Base-by-base conservation (phyloP, 1,140 invertebrate genomes). In the Pseudomyrmex pallidus region DNA sequence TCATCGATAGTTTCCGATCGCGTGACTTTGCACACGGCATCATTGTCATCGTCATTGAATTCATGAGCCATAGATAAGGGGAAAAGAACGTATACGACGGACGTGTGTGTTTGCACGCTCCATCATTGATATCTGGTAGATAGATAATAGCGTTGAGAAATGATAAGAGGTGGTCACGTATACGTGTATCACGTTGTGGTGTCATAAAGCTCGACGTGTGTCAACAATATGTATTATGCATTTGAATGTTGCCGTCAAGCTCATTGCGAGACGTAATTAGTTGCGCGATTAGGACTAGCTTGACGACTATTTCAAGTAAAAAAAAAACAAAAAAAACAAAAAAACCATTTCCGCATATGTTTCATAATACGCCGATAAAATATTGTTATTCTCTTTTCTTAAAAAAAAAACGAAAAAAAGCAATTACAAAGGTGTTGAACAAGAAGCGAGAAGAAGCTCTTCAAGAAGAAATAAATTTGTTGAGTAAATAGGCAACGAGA, bases 1-100 rank as follows among this genome's bases (percentile, higher is more conserved):
- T 7, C 20, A 46, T 54, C 72, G 22, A 82, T 50, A 73, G 50
- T 61, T 17, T 20, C 52, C 46, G 48, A 70, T 74, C 48, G 59
- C 15, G n/a, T 62, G 54, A 35, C n/a, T 85, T 86, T 86, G 83
- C 85, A 85, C 83, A 85, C 85, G 85, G 74, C 83, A 82, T 86
- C 17, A 44, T 52, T 20, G 48, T 52, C 46, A 72, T 25, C 35
- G 52, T 67, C 7, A 56, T 67, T 67, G 62, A 67, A 66, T 67
- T 35, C 25, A 67, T 20, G 4, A 59, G 15, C 13, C 20, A n/a
- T n/a, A 68, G 35, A 4, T 52, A 78, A 44, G 17, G 13, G 9
- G 57, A 61, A 50, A 57, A 2, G 25, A 20, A 1, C 4, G 17
- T 20, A 59, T 57, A 61, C 74, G 46, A 80, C 22, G 15, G 56